These are phyloP conservation scores for Amaurobius ferox DNA, from an alignment of 2,888 invertebrate genomes.

Conservation along the genomic window DNA sequence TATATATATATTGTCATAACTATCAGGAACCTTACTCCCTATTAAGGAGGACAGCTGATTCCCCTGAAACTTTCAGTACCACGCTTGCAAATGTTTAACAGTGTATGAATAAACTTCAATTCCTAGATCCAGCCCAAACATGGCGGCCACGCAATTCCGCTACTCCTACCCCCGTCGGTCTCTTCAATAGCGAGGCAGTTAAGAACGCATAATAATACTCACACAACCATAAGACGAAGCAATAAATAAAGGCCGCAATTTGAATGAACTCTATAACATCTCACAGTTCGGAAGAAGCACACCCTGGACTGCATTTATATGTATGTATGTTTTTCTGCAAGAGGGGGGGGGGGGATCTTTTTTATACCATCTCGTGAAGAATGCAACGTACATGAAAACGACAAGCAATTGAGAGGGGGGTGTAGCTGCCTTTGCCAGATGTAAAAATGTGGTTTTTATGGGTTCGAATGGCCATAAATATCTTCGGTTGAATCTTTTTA, in stretches of 20 bases:
- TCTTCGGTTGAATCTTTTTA: neutral
- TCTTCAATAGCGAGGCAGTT: slow-evolving; percentile 48
- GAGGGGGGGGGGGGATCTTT: neutral
- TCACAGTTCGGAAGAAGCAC: slow-evolving; percentile 27
- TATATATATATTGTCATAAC: too few species aligned
- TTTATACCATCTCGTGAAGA: slow-evolving; percentile 42
- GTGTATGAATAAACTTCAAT: too few species aligned
- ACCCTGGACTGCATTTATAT: slow-evolving; percentile 1
- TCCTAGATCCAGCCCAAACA: too few species aligned
- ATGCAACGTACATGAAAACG: slow-evolving; percentile 42
- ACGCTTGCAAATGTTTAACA: too few species aligned
- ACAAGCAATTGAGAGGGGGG: slow-evolving; percentile 14
- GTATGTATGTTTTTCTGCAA: neutral
- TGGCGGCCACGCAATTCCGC: neutral
- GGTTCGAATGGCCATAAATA: slow-evolving; percentile 63
- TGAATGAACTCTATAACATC: slow-evolving; percentile 65
- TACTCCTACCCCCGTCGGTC: neutral
- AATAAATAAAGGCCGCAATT: slow-evolving; percentile 64
- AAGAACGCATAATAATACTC: slow-evolving; percentile 69
- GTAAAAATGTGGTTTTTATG: slow-evolving; percentile 66
- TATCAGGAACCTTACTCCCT: too few species aligned
- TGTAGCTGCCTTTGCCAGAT: neutral
- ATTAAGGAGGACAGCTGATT: too few species aligned
- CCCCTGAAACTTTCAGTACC: too few species aligned
- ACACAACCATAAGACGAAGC: slow-evolving; percentile 55